These are phyloP conservation scores for Leptobrachium ailaonicum DNA, from an alignment of 2,113 vertebrate species.

Conservation along the genomic window DNA sequence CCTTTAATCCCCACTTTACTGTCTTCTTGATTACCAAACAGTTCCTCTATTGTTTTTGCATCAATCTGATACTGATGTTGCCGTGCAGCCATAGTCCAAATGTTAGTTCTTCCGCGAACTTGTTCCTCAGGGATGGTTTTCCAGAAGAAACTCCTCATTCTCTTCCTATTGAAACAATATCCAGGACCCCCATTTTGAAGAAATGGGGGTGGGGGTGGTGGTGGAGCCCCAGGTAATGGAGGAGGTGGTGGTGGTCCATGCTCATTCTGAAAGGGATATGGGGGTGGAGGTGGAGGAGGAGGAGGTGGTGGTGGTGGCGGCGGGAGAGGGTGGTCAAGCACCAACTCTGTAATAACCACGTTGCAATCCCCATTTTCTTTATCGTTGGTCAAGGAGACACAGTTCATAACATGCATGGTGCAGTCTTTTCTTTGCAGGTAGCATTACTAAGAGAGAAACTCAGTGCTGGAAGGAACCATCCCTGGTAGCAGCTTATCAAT, in stretches of 20 bases:
- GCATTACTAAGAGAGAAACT: conserved; percentile 57
- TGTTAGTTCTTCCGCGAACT: conserved; percentile 90
- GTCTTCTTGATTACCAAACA: conserved; percentile 93
- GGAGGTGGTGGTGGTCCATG: conserved; percentile 51
- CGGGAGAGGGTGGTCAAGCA: conserved; percentile 58
- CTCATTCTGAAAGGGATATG: conserved; percentile 22
- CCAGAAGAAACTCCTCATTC: conserved; percentile 94
- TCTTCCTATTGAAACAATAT: conserved; percentile 79
- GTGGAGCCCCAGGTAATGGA: conserved; percentile 54
- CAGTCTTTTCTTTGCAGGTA: conserved; percentile 59
- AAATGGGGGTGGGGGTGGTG: conserved; percentile 63
- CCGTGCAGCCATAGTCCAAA: conserved; percentile 89
- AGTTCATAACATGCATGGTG: conserved; percentile 90
- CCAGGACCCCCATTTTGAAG: conserved; percentile 54
- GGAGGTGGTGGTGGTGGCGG: conserved; percentile 53
- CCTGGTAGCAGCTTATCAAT: conserved; percentile 13
- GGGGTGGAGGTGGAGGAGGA: conserved; percentile 27
- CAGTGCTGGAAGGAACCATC: conserved; percentile 27
- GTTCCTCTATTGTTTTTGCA: conserved; percentile 87
- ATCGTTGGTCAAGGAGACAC: conserved; percentile 78
- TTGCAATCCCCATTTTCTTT: conserved; percentile 77
- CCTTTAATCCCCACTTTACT: conserved; percentile 47
- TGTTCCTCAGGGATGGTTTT: conserved; percentile 96
- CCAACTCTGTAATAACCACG: conserved; percentile 66
- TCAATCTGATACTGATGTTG: conserved; percentile 91